Conservation (phyloP, 2,113 vertebrate genomes). For the Irena cyanogastra region DNA sequence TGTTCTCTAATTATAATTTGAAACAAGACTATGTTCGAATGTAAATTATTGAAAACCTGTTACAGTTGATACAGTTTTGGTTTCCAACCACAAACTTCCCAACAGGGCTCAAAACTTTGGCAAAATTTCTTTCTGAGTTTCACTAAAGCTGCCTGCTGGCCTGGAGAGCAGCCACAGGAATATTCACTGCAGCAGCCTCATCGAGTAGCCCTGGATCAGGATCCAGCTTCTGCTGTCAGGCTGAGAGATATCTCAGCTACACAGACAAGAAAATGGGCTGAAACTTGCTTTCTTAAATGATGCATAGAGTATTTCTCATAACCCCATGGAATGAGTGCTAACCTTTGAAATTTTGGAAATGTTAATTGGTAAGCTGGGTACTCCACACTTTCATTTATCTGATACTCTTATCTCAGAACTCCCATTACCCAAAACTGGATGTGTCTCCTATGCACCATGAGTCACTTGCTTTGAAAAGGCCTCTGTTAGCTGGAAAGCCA, state of each 20-base stretch:
- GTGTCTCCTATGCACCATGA: neutral
- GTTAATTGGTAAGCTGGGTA: neutral
- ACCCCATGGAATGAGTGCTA: neutral
- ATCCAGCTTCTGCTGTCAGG: neutral
- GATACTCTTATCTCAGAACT: neutral
- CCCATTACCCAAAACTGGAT: neutral
- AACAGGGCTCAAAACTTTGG: neutral
- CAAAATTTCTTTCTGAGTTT: neutral
- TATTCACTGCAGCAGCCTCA: neutral
- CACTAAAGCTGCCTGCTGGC: neutral
- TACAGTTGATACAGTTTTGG: neutral
- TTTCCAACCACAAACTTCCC: neutral
- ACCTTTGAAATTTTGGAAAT: slow-evolving; percentile 30
- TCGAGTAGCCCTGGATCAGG: neutral
- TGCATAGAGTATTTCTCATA: neutral
- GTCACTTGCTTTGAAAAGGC: slow-evolving; percentile 16
- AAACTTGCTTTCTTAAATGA: neutral
- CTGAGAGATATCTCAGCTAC: neutral
- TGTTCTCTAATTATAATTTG: neutral
- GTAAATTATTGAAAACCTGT: neutral
- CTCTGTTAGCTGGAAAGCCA: neutral
- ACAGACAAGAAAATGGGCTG: neutral
- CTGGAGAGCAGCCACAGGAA: neutral
- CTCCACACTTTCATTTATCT: neutral
- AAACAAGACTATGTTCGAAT: neutral